These are phyloP conservation scores for Penaeus japonicus DNA, from an alignment of 1,140 invertebrate genomes.

Conservation along the genomic window DNA sequence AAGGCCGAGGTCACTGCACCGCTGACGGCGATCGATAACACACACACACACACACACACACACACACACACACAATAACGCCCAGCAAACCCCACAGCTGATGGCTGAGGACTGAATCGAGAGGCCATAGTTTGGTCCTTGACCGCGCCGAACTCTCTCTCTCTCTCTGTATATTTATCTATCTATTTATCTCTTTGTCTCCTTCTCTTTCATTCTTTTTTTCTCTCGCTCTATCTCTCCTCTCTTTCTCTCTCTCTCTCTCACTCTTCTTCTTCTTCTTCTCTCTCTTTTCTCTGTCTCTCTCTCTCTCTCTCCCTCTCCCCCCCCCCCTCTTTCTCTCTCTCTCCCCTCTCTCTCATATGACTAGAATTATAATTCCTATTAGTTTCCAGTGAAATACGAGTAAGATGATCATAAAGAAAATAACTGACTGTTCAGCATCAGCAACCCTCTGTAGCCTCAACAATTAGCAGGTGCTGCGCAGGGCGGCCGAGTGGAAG, in stretches of 20 bases:
- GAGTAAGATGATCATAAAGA: background rate
- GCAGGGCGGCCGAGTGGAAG: background rate
- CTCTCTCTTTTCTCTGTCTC: background rate
- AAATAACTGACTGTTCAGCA: no score
- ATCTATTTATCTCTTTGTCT: background rate
- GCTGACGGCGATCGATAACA: no score
- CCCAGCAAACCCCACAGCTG: no score
- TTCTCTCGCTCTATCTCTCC: background rate
- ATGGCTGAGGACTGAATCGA: no score
- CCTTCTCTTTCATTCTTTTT: background rate
- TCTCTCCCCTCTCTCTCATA: background rate
- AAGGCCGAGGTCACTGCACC: no score
- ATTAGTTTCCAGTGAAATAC: background rate
- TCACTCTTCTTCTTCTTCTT: background rate
- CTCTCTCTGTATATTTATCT: background rate
- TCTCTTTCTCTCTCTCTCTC: background rate
- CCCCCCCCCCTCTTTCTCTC: background rate
- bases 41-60: no score
- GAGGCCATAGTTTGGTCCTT: no score
- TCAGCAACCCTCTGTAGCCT: no score
- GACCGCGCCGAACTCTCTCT: no score
- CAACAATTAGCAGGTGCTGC: background rate
- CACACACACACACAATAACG: no score
- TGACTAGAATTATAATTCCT: background rate
- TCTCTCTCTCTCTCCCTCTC: background rate